Conservation (phyloP, 1,140 invertebrate species). For the Drosophila virilis region DNA sequence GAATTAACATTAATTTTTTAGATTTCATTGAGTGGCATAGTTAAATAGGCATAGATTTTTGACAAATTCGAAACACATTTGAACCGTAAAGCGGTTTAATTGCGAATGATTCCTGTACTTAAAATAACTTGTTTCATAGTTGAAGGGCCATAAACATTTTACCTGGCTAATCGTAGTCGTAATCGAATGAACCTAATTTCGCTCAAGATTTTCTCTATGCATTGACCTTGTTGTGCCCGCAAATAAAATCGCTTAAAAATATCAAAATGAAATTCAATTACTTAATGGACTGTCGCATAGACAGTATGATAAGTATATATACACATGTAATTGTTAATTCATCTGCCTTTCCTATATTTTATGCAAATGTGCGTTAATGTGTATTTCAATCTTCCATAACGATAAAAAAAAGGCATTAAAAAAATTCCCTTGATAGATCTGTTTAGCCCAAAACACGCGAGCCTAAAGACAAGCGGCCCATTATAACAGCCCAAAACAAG, state of each 20-base stretch:
- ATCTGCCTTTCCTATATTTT: not conserved
- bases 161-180: too few species aligned
- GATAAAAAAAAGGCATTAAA: slow-evolving; percentile 15
- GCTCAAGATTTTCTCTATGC: too few species aligned
- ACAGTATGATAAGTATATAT: not conserved
- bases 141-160: too few species aligned
- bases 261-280: slow-evolving; percentile 27
- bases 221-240: too few species aligned
- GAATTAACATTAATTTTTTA: too few species aligned
- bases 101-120: too few species aligned
- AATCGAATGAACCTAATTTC: too few species aligned
- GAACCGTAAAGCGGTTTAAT: too few species aligned
- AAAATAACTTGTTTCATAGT: too few species aligned
- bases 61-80: too few species aligned
- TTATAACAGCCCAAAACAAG: slow-evolving; percentile 3
- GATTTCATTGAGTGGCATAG: too few species aligned
- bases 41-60: too few species aligned
- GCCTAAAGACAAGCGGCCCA: not conserved
- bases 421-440: slow-evolving; percentile 25
- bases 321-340: not conserved
- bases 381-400: slow-evolving; percentile 10
- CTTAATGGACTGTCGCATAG: slow-evolving; percentile 21
- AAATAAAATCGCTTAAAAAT: slow-evolving; percentile 2
- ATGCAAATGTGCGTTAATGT: slow-evolving; percentile 39
- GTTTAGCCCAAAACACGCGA: slow-evolving; percentile 19